A percentile compares a stretch with the other conserved stretches of the same genome.
Conservation (phyloP, 1,140 invertebrate genomes). For the Cydia pomonella region DNA sequence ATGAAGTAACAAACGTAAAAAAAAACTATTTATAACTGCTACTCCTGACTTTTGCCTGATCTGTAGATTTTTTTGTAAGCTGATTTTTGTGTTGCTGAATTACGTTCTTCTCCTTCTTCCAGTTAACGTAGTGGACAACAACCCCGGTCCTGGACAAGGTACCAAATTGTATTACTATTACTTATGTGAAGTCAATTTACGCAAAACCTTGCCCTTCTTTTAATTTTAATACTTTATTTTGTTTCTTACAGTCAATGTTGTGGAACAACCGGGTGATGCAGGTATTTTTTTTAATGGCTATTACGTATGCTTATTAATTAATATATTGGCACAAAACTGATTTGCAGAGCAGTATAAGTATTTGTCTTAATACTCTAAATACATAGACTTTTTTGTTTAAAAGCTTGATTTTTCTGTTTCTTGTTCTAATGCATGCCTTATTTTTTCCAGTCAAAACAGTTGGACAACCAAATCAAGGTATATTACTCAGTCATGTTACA, state of each 20-base stretch:
- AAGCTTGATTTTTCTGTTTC: not conserved
- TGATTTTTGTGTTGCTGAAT: too few species aligned
- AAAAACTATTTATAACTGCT: too few species aligned
- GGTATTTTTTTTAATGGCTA: not conserved
- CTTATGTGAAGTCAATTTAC: not conserved
- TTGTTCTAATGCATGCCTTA: not conserved
- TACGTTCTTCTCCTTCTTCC: not conserved
- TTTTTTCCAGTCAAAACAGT: not conserved
- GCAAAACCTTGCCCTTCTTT: not conserved
- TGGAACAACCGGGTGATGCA: constrained; percentile 23
- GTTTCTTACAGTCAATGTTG: constrained; percentile 40
- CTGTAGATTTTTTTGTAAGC: too few species aligned
- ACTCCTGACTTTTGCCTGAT: too few species aligned
- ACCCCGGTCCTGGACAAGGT: constrained; percentile 1
- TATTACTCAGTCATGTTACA: too few species aligned
- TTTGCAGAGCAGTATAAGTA: too few species aligned
- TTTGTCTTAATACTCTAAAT: not conserved
- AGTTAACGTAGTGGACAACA: constrained; percentile 24
- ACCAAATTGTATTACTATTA: not conserved
- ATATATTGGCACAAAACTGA: not conserved
- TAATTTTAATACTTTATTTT: not conserved
- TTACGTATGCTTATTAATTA: too few species aligned
- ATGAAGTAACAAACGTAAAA: too few species aligned
- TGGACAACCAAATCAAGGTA: not conserved
- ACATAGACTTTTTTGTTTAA: not conserved